phyloP scores from a whole-genome alignment of 2,888 invertebrate genomes.

The Aplocera efformata region DNA sequence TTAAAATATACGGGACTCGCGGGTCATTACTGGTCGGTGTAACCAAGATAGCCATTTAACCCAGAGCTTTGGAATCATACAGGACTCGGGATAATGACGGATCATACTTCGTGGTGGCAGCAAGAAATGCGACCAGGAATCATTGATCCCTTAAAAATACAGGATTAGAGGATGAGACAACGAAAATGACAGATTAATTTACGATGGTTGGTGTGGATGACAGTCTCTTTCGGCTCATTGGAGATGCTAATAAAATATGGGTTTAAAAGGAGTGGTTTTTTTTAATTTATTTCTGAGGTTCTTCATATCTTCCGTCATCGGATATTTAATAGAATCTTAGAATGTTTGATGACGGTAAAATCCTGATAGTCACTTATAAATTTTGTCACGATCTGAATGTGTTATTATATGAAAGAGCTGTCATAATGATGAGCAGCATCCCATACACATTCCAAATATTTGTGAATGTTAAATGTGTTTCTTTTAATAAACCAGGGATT shows the following conservation, averaged over 20 bases:
- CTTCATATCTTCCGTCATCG: slow-evolving; percentile 17
- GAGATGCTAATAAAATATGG: slow-evolving; percentile 36
- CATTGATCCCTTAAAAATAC: neutral
- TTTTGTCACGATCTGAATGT: slow-evolving; percentile 5
- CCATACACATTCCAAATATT: too few relatives aligned
- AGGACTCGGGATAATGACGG: too few relatives aligned
- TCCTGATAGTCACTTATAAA: slow-evolving; percentile 10
- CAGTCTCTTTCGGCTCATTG: slow-evolving; percentile 34
- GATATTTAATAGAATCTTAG: slow-evolving; percentile 19
- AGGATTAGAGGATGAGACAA: neutral
- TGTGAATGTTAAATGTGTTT: too few relatives aligned
- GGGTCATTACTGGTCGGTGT: too few relatives aligned
- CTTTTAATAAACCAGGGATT: too few relatives aligned
- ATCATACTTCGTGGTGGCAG: too few relatives aligned
- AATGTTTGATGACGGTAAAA: slow-evolving; percentile 14
- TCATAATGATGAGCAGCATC: too few relatives aligned
- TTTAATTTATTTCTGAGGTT: slow-evolving; percentile 15
- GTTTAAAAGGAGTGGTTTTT: slow-evolving; percentile 11
- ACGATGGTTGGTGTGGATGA: slow-evolving; percentile 23
- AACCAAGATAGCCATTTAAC: too few relatives aligned
- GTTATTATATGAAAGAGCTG: too few relatives aligned
- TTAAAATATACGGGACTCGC: neutral
- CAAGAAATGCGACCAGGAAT: too few relatives aligned
- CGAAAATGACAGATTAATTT: slow-evolving; percentile 23
- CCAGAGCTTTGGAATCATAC: too few relatives aligned